A percentile compares a stretch with the other conserved stretches of the same genome.
phyloP scores from a whole-genome alignment of 2,113 vertebrate genomes.

The Cyprinus carpio region DNA sequence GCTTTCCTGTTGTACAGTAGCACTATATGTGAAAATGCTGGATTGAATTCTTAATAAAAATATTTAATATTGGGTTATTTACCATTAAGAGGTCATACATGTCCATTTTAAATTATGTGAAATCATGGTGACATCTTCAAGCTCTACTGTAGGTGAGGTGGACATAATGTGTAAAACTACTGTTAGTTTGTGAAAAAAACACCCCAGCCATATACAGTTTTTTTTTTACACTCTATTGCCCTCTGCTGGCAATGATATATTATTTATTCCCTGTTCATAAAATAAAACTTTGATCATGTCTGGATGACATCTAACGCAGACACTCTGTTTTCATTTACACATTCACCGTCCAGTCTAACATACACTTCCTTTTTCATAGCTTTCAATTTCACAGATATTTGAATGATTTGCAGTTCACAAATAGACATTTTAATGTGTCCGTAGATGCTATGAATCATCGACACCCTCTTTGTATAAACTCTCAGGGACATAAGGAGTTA shows the following conservation, averaged over 20 bases:
- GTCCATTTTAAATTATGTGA: not conserved
- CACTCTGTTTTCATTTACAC: not conserved
- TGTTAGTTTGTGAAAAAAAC: not conserved
- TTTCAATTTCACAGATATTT: not conserved
- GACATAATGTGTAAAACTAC: not conserved
- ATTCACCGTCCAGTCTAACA: not conserved
- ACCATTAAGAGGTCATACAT: not conserved
- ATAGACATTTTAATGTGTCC: not conserved
- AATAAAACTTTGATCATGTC: not conserved
- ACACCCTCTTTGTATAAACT: not conserved
- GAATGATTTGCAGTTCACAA: not conserved
- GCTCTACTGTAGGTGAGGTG: not conserved
- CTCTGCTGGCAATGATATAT: conserved; percentile 5
- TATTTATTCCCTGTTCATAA: not conserved
- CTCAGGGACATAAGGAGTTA: conserved; percentile 2
- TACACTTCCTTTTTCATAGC: not conserved
- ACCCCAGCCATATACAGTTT: not conserved
- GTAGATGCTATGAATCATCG: not conserved
- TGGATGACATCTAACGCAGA: not conserved
- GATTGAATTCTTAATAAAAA: not conserved
- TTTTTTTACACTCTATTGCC: not conserved
- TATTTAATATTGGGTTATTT: not conserved
- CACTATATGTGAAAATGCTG: not conserved
- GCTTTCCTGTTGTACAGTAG: not conserved
- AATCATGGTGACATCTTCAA: too few species aligned